These are phyloP conservation scores for Melanotaenia nigrans DNA, from an alignment of 2,797 vertebrate species.

Conservation along the genomic window DNA sequence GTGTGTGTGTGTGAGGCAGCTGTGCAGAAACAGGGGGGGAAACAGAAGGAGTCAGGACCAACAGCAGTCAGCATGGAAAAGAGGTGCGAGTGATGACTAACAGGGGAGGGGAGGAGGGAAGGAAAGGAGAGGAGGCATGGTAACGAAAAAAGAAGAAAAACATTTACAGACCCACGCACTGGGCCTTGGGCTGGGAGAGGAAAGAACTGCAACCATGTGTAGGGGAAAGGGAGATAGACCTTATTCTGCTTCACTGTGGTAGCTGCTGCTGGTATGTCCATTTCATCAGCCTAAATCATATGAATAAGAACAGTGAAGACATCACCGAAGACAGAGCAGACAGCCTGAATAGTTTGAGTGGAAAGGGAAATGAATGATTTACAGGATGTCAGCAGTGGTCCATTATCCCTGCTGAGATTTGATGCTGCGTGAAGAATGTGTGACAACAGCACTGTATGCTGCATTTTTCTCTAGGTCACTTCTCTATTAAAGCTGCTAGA, in stretches of 20 bases:
- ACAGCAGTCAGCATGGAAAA: slow-evolving; percentile 42
- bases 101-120: slow-evolving; percentile 22
- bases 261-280: slow-evolving; percentile 1
- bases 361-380: slow-evolving; percentile 51
- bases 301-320: slow-evolving; percentile 6
- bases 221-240: slow-evolving; percentile 15
- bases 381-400: slow-evolving; percentile 55
- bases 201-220: slow-evolving; percentile 61
- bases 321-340: slow-evolving; percentile 8
- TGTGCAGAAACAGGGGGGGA: slow-evolving; percentile 24
- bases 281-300: slow-evolving; percentile 31
- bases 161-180: slow-evolving; percentile 67
- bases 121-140: slow-evolving; percentile 31
- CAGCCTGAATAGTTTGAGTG: slow-evolving; percentile 10
- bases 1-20: slow-evolving; percentile 24
- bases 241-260: slow-evolving; percentile 3
- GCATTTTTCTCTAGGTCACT: slow-evolving; percentile 12
- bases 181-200: slow-evolving; percentile 59
- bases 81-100: slow-evolving; percentile 62
- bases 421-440: slow-evolving; percentile 54
- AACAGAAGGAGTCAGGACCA: slow-evolving; percentile 41
- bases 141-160: slow-evolving; percentile 58
- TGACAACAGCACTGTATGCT: slow-evolving; percentile 26
- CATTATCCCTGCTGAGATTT: slow-evolving; percentile 39
- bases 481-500: background rate